These are phyloP conservation scores for Mamestra configurata DNA, from an alignment of 1,140 invertebrate genomes.

Conservation along the genomic window DNA sequence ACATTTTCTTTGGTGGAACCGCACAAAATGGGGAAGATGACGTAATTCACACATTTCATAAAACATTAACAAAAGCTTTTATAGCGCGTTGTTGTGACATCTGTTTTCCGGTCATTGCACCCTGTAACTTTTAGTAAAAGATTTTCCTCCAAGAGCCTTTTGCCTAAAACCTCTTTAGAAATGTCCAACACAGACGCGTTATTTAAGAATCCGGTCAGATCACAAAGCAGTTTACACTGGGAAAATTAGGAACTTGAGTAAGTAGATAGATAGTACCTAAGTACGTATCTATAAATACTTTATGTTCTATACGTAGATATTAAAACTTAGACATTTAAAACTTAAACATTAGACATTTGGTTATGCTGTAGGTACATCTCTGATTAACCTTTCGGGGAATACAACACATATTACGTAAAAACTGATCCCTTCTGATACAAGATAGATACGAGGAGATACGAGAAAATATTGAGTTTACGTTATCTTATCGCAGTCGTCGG, in stretches of 20 bases:
- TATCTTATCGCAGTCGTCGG: not conserved
- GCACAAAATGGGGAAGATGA: not conserved
- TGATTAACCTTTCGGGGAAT: too few relatives aligned
- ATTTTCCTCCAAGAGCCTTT: slow-evolving; percentile 31
- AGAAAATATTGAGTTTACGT: not conserved
- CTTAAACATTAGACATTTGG: too few relatives aligned
- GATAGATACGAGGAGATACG: too few relatives aligned
- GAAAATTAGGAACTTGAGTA: slow-evolving; percentile 6
- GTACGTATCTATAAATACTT: not conserved
- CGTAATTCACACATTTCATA: slow-evolving; percentile 18
- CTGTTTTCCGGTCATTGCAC: slow-evolving; percentile 39
- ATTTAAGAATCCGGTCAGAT: slow-evolving; percentile 39
- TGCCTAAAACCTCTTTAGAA: slow-evolving; percentile 39
- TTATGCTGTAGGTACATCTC: too few relatives aligned
- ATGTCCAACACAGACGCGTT: slow-evolving; percentile 31
- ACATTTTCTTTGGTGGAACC: not conserved
- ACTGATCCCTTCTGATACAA: too few relatives aligned
- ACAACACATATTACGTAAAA: too few relatives aligned
- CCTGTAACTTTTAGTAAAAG: slow-evolving; percentile 41
- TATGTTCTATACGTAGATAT: not conserved
- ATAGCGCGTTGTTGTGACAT: slow-evolving; percentile 37
- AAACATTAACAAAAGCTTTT: slow-evolving; percentile 27
- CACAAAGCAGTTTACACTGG: slow-evolving; percentile 29
- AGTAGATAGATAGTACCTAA: not conserved
- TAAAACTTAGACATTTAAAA: too few relatives aligned